These are phyloP conservation scores for Dorcus parallelipipedus DNA, from an alignment of 2,888 invertebrate species.

Conservation along the genomic window DNA sequence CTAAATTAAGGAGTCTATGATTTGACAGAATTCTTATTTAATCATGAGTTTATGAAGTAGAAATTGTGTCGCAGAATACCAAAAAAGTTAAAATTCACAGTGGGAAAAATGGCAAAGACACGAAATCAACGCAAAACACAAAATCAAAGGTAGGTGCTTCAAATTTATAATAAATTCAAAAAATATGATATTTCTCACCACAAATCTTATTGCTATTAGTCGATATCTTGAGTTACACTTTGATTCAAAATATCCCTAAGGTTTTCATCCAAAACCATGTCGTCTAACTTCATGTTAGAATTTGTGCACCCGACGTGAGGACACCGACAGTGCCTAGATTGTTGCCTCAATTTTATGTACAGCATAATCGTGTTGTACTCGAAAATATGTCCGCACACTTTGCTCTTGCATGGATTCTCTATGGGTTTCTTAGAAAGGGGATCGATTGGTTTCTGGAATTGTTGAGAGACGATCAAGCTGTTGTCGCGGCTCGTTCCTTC, in stretches of 20 bases:
- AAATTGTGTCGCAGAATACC: too few relatives aligned
- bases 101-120: too few relatives aligned
- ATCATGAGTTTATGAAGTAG: too few relatives aligned
- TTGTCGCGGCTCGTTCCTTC: neutral
- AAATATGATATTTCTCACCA: too few relatives aligned
- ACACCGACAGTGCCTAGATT: neutral
- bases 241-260: neutral
- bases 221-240: neutral
- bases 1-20: too few relatives aligned
- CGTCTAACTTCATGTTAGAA: neutral
- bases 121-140: too few relatives aligned
- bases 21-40: too few relatives aligned
- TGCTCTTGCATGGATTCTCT: constrained; percentile 6
- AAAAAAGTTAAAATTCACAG: too few relatives aligned
- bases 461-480: constrained; percentile 1
- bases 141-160: too few relatives aligned
- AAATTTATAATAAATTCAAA: too few relatives aligned
- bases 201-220: too few relatives aligned
- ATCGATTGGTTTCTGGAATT: constrained; percentile 2
- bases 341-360: constrained; percentile 2
- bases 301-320: constrained; percentile 9
- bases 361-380: constrained; percentile 1
- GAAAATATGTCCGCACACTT: constrained; percentile 7
- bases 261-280: constrained; percentile 1
- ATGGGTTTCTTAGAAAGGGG: constrained; percentile 4